phyloP scores from a whole-genome alignment of 2,888 invertebrate genomes.

The Capitulum mitella region DNA sequence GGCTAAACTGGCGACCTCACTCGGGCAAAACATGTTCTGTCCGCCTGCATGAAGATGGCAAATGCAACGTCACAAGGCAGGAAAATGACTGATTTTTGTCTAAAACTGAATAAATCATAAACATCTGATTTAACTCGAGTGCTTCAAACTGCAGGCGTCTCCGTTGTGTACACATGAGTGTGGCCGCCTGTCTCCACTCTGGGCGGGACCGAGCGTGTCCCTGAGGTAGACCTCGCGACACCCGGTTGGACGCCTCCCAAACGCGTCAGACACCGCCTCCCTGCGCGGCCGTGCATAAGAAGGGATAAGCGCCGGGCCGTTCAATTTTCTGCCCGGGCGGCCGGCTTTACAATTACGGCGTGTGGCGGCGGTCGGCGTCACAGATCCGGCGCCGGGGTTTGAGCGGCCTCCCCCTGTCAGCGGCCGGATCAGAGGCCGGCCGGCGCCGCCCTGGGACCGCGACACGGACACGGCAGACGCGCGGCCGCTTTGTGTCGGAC shows the following conservation, averaged over 20 bases:
- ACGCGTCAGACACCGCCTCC: background rate
- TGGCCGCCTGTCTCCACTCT: too few species aligned
- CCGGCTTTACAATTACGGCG: background rate
- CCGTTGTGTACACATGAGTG: too few species aligned
- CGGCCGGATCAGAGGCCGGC: background rate
- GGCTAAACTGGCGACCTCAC: background rate
- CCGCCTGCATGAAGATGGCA: too few species aligned
- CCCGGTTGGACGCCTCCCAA: background rate
- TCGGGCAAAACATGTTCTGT: too few species aligned
- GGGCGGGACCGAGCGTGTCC: too few species aligned
- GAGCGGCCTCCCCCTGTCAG: background rate
- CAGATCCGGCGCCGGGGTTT: background rate
- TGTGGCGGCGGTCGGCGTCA: background rate
- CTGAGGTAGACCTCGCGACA: background rate
- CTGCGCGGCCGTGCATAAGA: slow-evolving; percentile 1
- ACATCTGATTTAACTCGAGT: too few species aligned
- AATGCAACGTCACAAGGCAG: too few species aligned
- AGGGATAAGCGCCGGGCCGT: slow-evolving; percentile 9
- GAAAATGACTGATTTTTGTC: too few species aligned
- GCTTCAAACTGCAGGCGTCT: too few species aligned
- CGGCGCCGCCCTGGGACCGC: too few species aligned
- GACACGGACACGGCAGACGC: too few species aligned
- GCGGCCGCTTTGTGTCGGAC: background rate
- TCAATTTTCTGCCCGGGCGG: background rate
- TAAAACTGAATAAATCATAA: too few species aligned